Evolutionary conservation across 1,140 invertebrate genomes (phyloP).

Genomic region (Monomorium pharaonis): DNA sequence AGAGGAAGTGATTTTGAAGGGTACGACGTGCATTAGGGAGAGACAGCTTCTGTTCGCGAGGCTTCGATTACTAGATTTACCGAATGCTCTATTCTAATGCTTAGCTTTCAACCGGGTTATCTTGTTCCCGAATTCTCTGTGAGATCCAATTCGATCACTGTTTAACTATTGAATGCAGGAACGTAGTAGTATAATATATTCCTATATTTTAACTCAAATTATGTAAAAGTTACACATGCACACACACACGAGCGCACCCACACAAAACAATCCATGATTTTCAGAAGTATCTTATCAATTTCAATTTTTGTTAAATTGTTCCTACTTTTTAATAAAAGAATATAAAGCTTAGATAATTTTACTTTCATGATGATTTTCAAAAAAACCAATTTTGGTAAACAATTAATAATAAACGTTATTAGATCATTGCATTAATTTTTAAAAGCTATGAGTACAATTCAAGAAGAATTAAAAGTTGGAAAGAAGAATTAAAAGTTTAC

Average conservation of each 20-base stretch:
- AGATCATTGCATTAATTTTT: not conserved
- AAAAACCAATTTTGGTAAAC: not conserved
- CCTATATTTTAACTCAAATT: not conserved
- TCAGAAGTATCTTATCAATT: not conserved
- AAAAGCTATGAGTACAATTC: not conserved
- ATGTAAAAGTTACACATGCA: not conserved
- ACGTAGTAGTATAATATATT: not conserved
- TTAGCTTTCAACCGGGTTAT: conserved; percentile 4
- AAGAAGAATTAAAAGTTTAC: not conserved
- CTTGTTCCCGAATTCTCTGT: not conserved
- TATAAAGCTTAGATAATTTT: not conserved
- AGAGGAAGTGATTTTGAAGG: conserved; percentile 16
- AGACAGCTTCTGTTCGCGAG: not conserved
- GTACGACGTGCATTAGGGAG: not conserved
- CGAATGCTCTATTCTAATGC: conserved; percentile 8
- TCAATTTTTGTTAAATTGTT: not conserved
- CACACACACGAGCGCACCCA: too few species aligned
- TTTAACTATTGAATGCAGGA: not conserved
- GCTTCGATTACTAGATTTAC: conserved; percentile 31
- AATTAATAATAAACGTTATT: not conserved
- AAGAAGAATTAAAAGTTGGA: not conserved
- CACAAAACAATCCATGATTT: too few species aligned
- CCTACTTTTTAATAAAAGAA: not conserved
- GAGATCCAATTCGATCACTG: conserved; percentile 20
- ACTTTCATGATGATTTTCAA: not conserved